Evolutionary conservation across 2,113 vertebrate genomes (phyloP), one percentile per base, ranked within the genome.

Genomic region (Semicossyphus pulcher): DNA sequence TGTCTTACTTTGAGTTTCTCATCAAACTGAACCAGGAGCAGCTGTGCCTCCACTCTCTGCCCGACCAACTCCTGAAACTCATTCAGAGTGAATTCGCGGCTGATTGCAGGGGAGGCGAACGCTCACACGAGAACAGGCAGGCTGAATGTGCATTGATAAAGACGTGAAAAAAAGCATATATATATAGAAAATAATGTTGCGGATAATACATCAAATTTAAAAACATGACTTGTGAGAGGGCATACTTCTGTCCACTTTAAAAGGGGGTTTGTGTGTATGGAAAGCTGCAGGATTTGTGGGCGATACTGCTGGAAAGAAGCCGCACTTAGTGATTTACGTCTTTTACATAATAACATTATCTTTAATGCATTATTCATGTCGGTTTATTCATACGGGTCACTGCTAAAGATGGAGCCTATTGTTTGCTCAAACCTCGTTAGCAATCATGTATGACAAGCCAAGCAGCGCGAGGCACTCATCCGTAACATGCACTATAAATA

Each of bases 81-180:
- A 81, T 78, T 81, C 53, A 10, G 21, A 75, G n/a, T 23, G 59
- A 75, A 78, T 71, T 36, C 67, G 70, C 20, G 18, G 16, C 65
- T 71, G 78, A 81, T 78, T 85, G 70, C 59, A 61, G 82, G 20
- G 26, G 34, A 59, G 23, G 44, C 31, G 73, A 70, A 66, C 78
- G 29, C 34, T 76, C 51, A 10, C 2, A 21, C 1, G 11, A 68
- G 39, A 18, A 39, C 56, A 29, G 56, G 14, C 63, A 42, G 45
- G 4, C 34, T 61, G 20, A 51, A 25, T 49, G 59, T 70, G 10
- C 39, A 36, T 49, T 34, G 16, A 64, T n/a, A 11, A 28, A 39
- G 32, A 34, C n/a, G n/a, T n/a, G n/a, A n/a, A n/a, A n/a, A n/a
- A n/a, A n/a, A 16, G 26, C 6, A 20, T 23, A 34, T 66, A 61